Base-by-base conservation (phyloP, 2,797 vertebrate species). In the Denticeps clupeoides region DNA sequence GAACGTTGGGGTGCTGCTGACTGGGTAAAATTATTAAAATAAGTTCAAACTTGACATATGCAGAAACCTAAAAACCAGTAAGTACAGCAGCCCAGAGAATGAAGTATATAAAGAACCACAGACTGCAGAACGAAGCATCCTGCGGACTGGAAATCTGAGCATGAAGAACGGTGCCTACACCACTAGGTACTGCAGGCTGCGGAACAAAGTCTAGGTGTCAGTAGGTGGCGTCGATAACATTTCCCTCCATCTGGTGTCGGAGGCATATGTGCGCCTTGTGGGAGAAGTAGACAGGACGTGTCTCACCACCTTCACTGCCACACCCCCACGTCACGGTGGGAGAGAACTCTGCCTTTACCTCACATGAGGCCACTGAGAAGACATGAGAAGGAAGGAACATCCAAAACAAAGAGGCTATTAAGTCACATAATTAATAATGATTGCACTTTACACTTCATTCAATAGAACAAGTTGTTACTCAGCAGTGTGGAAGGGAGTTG, bases 241-340 rank as follows among this genome's bases (percentile, higher is more conserved):
- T 62, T 41, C 55, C 40, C 11, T 69, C 63, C 63, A 69, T 57
- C 56, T 59, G 61, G 51, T 69, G 61, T 19, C 67, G 58, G 27
- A 60, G 65, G 35, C 53, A 24, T 27, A 69, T 53, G 7, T 63
- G 42, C 3, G 67, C 67, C 48, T 69, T 69, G 22, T 64, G 60
- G 16, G 60, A 60, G 27, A 62, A 47, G 55, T 63, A 69, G 13
- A 65, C 53, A 10, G 32, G 56, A 2, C 4, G 31, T 5, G 42
- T 8, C 3, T 38, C 40, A 6, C 47, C 40, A 18, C 43, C 56
- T n/a, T 41, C 40, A 8, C 7, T 45, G 9, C 55, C 51, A 24
- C 26, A 31, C 15, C 25, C 25, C 51, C 62, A 64, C 29, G 53
- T 47, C 27, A 49, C 29, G 25, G 51, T 19, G 4, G 56, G 43